These are phyloP conservation scores for Callipepla squamata DNA, from an alignment of 2,113 vertebrate species.

Conservation along the genomic window DNA sequence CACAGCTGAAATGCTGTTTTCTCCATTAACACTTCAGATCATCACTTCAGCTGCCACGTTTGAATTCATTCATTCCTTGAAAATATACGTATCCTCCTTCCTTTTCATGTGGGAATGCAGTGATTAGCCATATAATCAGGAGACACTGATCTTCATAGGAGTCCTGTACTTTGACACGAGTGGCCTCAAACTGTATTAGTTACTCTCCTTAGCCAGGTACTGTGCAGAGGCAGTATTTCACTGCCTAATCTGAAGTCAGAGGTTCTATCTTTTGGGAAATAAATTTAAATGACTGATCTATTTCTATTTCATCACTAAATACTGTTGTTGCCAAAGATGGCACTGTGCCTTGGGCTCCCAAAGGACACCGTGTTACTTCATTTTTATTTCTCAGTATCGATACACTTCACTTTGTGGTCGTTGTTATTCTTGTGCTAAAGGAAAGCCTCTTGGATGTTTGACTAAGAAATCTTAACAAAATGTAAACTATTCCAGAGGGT, in stretches of 20 bases:
- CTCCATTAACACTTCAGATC: not conserved
- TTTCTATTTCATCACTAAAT: not conserved
- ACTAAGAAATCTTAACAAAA: slow-evolving; percentile 44
- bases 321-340: not conserved
- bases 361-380: not conserved
- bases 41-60: not conserved
- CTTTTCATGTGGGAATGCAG: not conserved
- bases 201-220: not conserved
- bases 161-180: not conserved
- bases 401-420: not conserved
- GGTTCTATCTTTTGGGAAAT: not conserved
- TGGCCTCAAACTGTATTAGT: slow-evolving; percentile 14
- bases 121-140: slow-evolving; percentile 1
- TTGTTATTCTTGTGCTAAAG: not conserved
- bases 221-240: not conserved
- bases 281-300: not conserved
- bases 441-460: not conserved
- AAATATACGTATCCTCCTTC: not conserved
- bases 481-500: slow-evolving; percentile 55
- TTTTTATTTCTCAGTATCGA: not conserved
- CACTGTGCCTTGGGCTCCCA: not conserved
- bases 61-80: not conserved
- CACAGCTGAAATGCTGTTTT: not conserved
- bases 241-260: not conserved
- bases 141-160: slow-evolving; percentile 25